Percentiles rank a stretch among this genome's conserved stretches.
Evolutionary conservation across 2,888 invertebrate species (phyloP).

Genomic region (Bedellia somnulentella): DNA sequence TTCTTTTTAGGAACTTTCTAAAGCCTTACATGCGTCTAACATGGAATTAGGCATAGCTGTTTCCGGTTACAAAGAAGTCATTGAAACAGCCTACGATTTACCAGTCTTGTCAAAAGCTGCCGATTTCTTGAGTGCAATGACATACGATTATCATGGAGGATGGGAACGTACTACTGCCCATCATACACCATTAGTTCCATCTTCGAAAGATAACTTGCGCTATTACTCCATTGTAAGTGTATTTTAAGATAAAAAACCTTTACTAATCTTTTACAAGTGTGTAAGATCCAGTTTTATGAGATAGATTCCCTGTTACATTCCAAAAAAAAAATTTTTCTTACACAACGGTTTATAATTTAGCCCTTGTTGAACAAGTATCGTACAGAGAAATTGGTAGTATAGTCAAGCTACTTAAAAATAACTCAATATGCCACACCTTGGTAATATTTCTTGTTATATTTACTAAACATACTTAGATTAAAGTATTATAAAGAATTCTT

Average conservation of each 20-base stretch:
- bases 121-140: conserved; percentile 84
- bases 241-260: neutral
- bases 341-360: too few species aligned
- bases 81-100: conserved; percentile 83
- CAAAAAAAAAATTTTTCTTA: too few species aligned
- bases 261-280: neutral
- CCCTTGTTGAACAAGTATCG: too few species aligned
- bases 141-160: conserved; percentile 88
- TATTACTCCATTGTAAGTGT: conserved; percentile 76
- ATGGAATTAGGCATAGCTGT: conserved; percentile 79
- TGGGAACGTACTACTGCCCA: conserved; percentile 83
- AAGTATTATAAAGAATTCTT: too few species aligned
- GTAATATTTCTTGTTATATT: too few species aligned
- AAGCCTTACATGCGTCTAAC: conserved; percentile 67
- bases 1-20: conserved; percentile 60
- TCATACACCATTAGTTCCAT: conserved; percentile 74
- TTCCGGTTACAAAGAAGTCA: conserved; percentile 89
- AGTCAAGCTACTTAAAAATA: too few species aligned
- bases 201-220: conserved; percentile 67
- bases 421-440: too few species aligned
- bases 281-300: too few species aligned
- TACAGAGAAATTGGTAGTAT: too few species aligned
- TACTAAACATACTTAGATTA: too few species aligned
- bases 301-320: too few species aligned
- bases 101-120: conserved; percentile 67